Base-by-base conservation (phyloP, 2,888 invertebrate genomes). In the Drosophila tripunctata region DNA sequence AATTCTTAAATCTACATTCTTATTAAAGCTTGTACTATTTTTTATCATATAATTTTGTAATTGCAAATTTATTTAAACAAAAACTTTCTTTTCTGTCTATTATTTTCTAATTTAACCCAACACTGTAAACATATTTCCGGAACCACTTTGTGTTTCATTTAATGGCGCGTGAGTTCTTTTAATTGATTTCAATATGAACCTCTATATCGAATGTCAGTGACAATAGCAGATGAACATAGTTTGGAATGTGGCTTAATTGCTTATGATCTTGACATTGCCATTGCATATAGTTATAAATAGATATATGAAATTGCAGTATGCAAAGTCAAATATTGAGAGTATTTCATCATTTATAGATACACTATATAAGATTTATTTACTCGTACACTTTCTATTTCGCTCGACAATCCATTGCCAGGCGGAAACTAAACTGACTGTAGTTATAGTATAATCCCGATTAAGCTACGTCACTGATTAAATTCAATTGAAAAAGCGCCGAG, bases 401-500 rank as follows among this genome's bases (percentile, higher is more conserved):
- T 62, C 1, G 17, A 12, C 21, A 17, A 30, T 1, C 47, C 55
- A 69, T 62, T 62, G 45, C 40, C 55, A 64, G 44, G 56, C 73
- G 80, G 77, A 78, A 79, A 66, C 55, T 31, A 43, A 41, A 55
- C 50, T 4, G 43, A 54, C 21, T 30, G 22, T 24, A 43, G 22
- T 51, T 45, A 31, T 15, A 31, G 12, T 22, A 38, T 38, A 38
- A 22, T 15, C 15, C 15, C 21, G 43, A 54, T 6, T 41, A 38
- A 5, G 47, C 51, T 72, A 87, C 76, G 83, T 85, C 83, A 87
- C 88, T 84, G 83, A 84, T 87, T 84, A 87, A 86, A 75, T 65
- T 86, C 68, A 87, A 84, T 84, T 84, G 83, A 77, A 78, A 84
- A 77, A 50, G 35, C 35, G 52, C 45, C 65, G 62, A 62, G 61